Evolutionary conservation across 2,113 vertebrate species (phyloP).

Genomic region (Pomatostomus ruficeps): DNA sequence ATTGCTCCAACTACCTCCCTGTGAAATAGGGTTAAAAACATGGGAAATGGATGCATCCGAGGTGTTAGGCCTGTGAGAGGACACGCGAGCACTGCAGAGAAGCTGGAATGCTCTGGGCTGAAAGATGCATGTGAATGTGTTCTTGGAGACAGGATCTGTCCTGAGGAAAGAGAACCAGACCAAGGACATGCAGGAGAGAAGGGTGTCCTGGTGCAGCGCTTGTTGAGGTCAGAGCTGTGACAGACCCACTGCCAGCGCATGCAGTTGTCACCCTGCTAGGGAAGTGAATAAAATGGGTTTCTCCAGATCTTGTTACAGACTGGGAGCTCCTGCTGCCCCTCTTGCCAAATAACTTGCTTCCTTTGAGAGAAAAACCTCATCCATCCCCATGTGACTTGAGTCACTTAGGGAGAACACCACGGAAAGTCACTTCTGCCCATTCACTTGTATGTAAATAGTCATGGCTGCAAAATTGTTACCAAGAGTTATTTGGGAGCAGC

Average conservation of each 20-base stretch:
- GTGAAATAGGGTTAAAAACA: background rate
- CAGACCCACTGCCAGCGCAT: background rate
- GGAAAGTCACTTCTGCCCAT: background rate
- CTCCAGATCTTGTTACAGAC: background rate
- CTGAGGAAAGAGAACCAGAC: background rate
- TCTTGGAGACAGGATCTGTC: background rate
- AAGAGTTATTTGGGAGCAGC: background rate
- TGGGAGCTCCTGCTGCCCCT: background rate
- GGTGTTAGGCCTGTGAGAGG: background rate
- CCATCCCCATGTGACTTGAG: background rate
- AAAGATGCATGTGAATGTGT: background rate
- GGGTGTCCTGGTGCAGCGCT: rapidly evolving
- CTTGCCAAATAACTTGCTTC: background rate
- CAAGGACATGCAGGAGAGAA: background rate
- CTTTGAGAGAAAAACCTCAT: background rate
- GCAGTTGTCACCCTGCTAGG: background rate
- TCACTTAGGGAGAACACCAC: background rate
- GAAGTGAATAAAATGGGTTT: background rate
- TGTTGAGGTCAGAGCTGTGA: background rate
- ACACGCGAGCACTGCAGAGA: too few relatives aligned
- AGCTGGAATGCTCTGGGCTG: background rate
- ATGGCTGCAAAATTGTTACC: background rate
- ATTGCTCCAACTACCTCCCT: rapidly evolving
- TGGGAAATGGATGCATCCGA: rapidly evolving
- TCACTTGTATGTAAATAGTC: background rate